phyloP scores from a whole-genome alignment of 2,888 invertebrate species.

The Ephialtes manifestator region DNA sequence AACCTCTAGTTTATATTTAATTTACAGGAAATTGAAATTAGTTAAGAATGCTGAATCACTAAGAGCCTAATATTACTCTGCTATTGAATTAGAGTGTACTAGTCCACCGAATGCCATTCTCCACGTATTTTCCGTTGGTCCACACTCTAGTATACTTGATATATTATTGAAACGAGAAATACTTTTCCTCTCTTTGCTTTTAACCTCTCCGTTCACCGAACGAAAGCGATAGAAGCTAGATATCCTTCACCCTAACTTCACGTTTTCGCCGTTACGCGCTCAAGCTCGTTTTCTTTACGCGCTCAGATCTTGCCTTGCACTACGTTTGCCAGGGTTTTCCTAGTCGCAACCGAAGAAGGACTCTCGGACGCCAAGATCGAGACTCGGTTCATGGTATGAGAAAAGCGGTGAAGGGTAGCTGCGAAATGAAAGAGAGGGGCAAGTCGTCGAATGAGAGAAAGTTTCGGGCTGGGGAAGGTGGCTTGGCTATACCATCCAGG shows the following conservation, averaged over 20 bases:
- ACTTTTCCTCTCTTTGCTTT: slow-evolving; percentile 18
- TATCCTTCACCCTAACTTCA: slow-evolving; percentile 69
- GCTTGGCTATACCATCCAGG: slow-evolving; percentile 1
- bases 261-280: slow-evolving; percentile 58
- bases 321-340: slow-evolving; percentile 22
- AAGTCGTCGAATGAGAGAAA: slow-evolving; percentile 34
- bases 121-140: slow-evolving; percentile 4
- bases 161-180: too few species aligned
- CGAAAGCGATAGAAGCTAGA: slow-evolving; percentile 33
- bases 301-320: neutral
- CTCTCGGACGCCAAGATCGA: slow-evolving; percentile 47
- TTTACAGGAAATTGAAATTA: neutral
- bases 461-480: slow-evolving; percentile 26
- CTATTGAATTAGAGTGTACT: slow-evolving; percentile 1
- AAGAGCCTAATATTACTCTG: neutral
- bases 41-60: neutral
- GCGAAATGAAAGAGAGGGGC: slow-evolving; percentile 46
- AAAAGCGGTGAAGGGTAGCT: slow-evolving; percentile 48
- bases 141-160: neutral
- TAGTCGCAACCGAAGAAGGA: slow-evolving; percentile 33
- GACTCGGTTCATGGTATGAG: slow-evolving; percentile 35
- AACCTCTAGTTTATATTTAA: neutral
- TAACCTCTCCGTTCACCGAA: slow-evolving; percentile 31
- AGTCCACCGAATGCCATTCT: neutral
- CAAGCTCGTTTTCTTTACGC: slow-evolving; percentile 39